Percentiles rank a stretch among this genome's conserved stretches.
These are phyloP conservation scores for Porphyrio hochstetteri DNA, from an alignment of 2,113 vertebrate genomes.

Conservation along the genomic window DNA sequence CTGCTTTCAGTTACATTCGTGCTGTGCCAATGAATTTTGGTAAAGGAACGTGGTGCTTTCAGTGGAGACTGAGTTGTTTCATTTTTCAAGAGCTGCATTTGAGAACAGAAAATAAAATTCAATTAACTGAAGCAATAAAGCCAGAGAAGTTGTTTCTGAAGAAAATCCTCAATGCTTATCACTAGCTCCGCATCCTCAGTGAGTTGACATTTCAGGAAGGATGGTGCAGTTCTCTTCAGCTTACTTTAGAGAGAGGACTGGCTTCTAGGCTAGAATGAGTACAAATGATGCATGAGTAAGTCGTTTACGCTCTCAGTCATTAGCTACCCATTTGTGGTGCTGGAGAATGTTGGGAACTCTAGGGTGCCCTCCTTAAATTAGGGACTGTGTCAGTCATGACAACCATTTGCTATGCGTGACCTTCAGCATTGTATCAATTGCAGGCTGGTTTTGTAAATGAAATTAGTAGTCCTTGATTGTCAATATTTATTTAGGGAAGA, in stretches of 20 bases:
- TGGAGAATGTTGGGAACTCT: not conserved
- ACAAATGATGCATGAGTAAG: slow-evolving; percentile 17
- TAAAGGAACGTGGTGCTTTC: not conserved
- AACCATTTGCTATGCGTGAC: not conserved
- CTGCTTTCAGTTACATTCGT: not conserved
- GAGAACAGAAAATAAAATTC: not conserved
- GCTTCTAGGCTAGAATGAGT: not conserved
- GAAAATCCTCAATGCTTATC: not conserved
- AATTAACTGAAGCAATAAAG: not conserved
- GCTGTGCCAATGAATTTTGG: not conserved
- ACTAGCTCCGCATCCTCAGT: not conserved
- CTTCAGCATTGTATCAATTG: not conserved
- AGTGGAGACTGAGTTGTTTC: not conserved
- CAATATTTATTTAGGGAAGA: not conserved
- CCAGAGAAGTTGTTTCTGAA: not conserved
- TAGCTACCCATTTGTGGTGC: not conserved
- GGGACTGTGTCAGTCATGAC: accelerated
- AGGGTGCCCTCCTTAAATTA: not conserved
- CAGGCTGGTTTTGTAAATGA: not conserved
- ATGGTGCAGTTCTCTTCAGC: not conserved
- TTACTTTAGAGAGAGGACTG: not conserved
- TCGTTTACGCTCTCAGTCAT: not conserved
- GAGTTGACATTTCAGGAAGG: not conserved
- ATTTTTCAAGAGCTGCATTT: not conserved
- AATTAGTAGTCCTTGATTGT: not conserved